Evolutionary conservation across 2,888 invertebrate genomes (phyloP), one percentile per base, ranked within the genome.

Genomic region (Dicycla oo): DNA sequence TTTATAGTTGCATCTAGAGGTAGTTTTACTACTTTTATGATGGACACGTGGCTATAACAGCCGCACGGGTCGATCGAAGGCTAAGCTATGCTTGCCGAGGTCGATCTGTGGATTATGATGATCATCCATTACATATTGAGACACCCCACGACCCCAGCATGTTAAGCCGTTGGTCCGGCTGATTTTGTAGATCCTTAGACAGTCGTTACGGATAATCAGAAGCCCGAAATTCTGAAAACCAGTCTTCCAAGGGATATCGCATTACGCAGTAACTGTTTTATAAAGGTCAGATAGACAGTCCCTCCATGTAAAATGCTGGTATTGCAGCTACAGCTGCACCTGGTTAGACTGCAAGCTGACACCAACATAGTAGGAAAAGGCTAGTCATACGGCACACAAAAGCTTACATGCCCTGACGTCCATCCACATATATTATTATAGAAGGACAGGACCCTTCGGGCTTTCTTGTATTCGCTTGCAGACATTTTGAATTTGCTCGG

Each of bases 1-100:
- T 91, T 93, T 92, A 80, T 73, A 67, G 20, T 54, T 18, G 53
- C 53, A 18, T 3, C 62, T 51, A 34, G 1, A 20, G 30, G 26
- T 15, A 30, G 5, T 47, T 26, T 43, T 60, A 56, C 20, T 30
- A 30, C 10, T 54, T 26, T 30, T 57, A 15, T 57, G 3, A 34
- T n/a, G 7, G 34, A 8, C 13, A 34, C 20, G 34, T 34, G 56
- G 56, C 7, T 34, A 34, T 56, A 34, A 30, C 6, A 56, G 6
- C 56, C 3, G 20, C 30, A 30, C 11, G 20, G 11, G 30, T 13
- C 11, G 3, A 34, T 11, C 3, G 11, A 18, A 51, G 23, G 3
- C 10, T 15, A 8, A 23, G 7, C 8, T 54, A 26, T 1, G 26
- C 8, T 54, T 54, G 10, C 5, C 2, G 20, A 18, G 4, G 18